Percentiles rank a stretch among this genome's conserved stretches.
Evolutionary conservation across 2,888 invertebrate genomes (phyloP).

Genomic region (Drosophila demipolita): DNA sequence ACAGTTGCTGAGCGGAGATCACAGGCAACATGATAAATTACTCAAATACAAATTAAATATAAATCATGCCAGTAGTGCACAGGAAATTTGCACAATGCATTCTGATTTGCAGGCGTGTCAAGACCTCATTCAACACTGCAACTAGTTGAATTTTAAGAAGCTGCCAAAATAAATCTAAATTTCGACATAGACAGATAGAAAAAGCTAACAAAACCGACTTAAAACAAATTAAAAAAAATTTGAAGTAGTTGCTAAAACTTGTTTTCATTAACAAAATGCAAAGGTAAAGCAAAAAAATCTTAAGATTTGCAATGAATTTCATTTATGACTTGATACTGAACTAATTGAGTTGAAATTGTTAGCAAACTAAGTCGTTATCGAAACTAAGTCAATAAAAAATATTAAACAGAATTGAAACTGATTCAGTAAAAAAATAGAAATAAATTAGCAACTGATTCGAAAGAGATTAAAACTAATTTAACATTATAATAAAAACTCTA

Average conservation of each 20-base stretch:
- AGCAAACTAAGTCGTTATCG: not conserved
- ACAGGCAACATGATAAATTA: constrained; percentile 70
- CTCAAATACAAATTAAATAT: constrained; percentile 76
- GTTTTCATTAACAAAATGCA: not conserved
- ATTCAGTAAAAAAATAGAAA: not conserved
- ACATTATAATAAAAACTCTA: not conserved
- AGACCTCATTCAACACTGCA: not conserved
- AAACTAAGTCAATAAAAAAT: not conserved
- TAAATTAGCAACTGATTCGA: not conserved
- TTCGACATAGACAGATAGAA: not conserved
- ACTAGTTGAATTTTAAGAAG: not conserved
- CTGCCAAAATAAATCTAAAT: not conserved
- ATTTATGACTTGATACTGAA: not conserved
- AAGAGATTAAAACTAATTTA: not conserved
- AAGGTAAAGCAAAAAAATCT: not conserved
- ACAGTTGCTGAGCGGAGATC: constrained; percentile 22
- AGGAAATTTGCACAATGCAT: constrained; percentile 47
- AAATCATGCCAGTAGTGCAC: constrained; percentile 64
- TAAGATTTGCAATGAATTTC: not conserved
- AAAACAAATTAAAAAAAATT: too few relatives aligned
- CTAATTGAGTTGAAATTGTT: not conserved
- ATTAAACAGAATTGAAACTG: not conserved
- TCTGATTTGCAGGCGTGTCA: constrained; percentile 14
- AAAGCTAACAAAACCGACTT: not conserved
- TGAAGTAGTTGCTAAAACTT: not conserved